phyloP scores from a whole-genome alignment of 2,113 vertebrate genomes.

The Dolichotis patagonum region DNA sequence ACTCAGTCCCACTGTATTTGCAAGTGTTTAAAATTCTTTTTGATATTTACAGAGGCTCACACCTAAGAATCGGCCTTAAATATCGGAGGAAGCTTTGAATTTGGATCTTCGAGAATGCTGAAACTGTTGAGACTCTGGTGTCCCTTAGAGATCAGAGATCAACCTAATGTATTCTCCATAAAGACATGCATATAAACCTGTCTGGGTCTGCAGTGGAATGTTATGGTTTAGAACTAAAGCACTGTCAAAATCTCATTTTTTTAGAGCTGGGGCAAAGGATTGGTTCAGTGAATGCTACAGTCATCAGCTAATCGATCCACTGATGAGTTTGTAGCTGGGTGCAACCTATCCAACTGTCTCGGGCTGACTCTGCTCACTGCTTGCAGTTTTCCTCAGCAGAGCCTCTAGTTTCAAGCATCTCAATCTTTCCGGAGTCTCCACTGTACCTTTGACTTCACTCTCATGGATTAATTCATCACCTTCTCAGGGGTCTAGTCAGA shows the following conservation, averaged over 20 bases:
- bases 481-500: neutral
- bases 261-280: neutral
- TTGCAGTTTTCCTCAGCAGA: neutral
- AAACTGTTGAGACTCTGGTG: neutral
- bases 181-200: neutral
- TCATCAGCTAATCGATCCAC: neutral
- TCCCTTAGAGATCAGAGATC: neutral
- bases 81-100: neutral
- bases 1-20: neutral
- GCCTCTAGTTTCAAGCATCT: neutral
- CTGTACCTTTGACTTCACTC: neutral
- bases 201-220: neutral
- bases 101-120: neutral
- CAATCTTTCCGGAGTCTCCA: neutral
- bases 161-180: neutral
- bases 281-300: neutral
- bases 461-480: neutral
- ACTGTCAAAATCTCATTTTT: neutral
- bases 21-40: neutral
- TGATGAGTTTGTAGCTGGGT: neutral
- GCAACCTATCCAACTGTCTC: neutral
- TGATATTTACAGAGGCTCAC: neutral
- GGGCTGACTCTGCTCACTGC: neutral
- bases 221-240: neutral
- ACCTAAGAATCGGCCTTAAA: neutral